Base-by-base conservation (phyloP, 2,888 invertebrate genomes). In the Cheilosia grossa region DNA sequence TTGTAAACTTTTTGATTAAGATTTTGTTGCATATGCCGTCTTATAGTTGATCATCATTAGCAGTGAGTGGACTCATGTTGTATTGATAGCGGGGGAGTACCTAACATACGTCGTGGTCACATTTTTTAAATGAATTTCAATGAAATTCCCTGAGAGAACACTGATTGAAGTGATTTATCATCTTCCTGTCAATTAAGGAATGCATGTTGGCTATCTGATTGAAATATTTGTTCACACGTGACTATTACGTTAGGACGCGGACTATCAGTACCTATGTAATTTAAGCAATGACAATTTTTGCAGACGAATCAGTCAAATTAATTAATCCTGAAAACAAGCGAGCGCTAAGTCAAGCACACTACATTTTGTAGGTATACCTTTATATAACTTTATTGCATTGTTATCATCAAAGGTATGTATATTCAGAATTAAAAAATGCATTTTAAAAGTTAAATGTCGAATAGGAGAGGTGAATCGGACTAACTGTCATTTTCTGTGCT, bases 1-100 rank as follows among this genome's bases (percentile, higher is more conserved):
- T 4, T 44, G 70, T 64, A 77, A 82, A 72, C 64, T 78, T 61
- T 33, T 54, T 61, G 59, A 73, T 66, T 66, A n/a, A n/a, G n/a
- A n/a, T 37, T 44, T 53, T 49, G 44, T 42, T 42, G 33, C 30
- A 37, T 49, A 61, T 53, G 44, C 53, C n/a, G 19, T 37, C 42
- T 33, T 51, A 42, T 27, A 33, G 21, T 19, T 47, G 17, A 61
- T 53, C 56, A 10, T 27, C 17, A 27, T n/a, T 27, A 47, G n/a
- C 19, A 51, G 7, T 51, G 47, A 66, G 63, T 17, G 13, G 33
- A 33, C 33, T 33, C 10, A 37, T 37, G 37, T 37, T 37, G 37
- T 13, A 37, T 37, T 37, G 37, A 37, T 13, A 37, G 37, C 10
- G 37, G 37, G 37, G 37, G 37, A 37, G 37, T 37, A 13, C 13